phyloP scores from a whole-genome alignment of 2,888 invertebrate genomes.

The Stenoptilia bipunctidactyla region DNA sequence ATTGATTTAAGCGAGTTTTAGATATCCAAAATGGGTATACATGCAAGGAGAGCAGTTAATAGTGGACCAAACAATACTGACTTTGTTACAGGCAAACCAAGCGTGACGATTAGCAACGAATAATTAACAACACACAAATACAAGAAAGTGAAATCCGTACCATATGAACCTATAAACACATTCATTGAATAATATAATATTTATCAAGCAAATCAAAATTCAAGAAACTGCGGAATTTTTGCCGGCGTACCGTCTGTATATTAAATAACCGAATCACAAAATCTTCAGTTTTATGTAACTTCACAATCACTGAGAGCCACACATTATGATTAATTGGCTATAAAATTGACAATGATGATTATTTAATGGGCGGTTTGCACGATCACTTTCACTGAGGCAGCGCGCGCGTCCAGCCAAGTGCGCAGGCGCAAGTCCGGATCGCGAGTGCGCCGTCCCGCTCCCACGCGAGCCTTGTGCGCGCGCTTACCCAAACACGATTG shows the following conservation, averaged over 20 bases:
- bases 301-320: conserved; percentile 14
- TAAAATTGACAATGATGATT: conserved; percentile 21
- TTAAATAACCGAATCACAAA: conserved; percentile 3
- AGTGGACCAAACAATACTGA: conserved; percentile 28
- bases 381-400: conserved; percentile 49
- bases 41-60: conserved; percentile 19
- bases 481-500: conserved; percentile 24
- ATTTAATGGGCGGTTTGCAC: conserved; percentile 24
- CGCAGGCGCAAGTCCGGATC: conserved; percentile 51
- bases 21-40: no score
- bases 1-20: no score
- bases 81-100: conserved; percentile 35
- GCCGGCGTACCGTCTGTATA: neutral
- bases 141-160: conserved; percentile 25
- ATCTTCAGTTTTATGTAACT: conserved; percentile 1
- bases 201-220: no score
- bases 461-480: conserved; percentile 16
- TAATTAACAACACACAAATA: conserved; percentile 30
- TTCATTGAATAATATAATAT: no score
- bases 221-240: no score
- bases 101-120: conserved; percentile 42
- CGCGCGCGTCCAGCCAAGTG: conserved; percentile 42
- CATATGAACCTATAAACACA: no score
- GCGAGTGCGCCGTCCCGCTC: conserved; percentile 27
- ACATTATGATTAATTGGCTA: conserved; percentile 3